Evolutionary conservation across 2,113 vertebrate genomes (phyloP), one percentile per base, ranked within the genome.

Genomic region (Hydrolagus affinis): DNA sequence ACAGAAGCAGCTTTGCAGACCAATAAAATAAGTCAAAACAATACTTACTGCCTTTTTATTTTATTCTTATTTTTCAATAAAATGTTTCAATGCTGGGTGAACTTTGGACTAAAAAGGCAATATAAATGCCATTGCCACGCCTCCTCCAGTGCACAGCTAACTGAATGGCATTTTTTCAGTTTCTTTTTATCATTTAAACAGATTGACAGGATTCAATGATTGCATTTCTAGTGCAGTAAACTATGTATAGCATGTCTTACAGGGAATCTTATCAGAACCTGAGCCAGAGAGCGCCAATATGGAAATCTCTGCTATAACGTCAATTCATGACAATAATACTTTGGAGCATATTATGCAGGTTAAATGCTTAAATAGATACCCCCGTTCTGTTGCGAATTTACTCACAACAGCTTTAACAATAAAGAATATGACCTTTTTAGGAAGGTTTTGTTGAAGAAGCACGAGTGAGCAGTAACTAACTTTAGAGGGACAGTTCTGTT

Each of bases 251-350:
- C 44, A 44, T 15, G 8, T 9, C 8, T 66, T 19, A 23, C 57
- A 25, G 11, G n/a, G 57, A 78, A 62, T 78, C 25, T 25, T 23
- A 66, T 66, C 15, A 19, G 23, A 66, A 28, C 60, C 60, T 19
- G 32, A 66, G 62, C 78, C 66, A 83, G 59, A 83, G 59, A 60
- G 78, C 78, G 78, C 78, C 66, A 12, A 83, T 66, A 30, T 32
- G 78, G 66, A 66, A 66, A 66, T 83, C 25, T 12, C 23, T 1
- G 10, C 14, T 66, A 17, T 66, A 60, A 80, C 57, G 28, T 28
- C 23, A 80, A 80, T 80, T 62, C 60, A 7, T 28, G 77, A 12
- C 25, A 64, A 80, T 28, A 15, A 62, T 64, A 57, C 21, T 30
- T 64, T 17, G 25, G 59, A 25, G 57, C 60, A 28, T 9, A 66